Conservation (phyloP, 2,113 vertebrate genomes). For the Muscicapa adusta region DNA sequence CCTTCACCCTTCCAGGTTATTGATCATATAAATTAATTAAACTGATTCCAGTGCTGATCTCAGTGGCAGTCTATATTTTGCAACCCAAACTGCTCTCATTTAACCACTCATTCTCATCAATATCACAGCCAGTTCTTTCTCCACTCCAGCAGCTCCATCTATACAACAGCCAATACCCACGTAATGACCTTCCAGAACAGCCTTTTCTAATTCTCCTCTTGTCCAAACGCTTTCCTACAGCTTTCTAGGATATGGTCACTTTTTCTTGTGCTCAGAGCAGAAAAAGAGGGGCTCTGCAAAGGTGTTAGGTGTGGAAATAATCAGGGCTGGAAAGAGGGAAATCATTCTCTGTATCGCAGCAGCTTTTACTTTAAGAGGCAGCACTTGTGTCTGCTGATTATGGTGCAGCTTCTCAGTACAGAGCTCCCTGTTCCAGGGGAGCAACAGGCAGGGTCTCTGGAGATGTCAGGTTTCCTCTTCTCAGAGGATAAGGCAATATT, state of each 20-base stretch:
- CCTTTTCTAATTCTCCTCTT: background rate
- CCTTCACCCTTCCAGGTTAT: slow-evolving; percentile 41
- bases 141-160: background rate
- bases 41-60: slow-evolving; percentile 51
- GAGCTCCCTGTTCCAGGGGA: background rate
- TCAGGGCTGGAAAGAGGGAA: background rate
- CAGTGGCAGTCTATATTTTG: slow-evolving; percentile 27
- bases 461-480: background rate
- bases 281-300: background rate
- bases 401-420: background rate
- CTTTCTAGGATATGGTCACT: background rate
- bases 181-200: slow-evolving; percentile 10
- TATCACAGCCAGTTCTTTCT: slow-evolving; percentile 36
- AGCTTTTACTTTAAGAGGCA: background rate
- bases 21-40: slow-evolving; percentile 65
- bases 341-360: background rate
- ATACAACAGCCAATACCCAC: slow-evolving; percentile 20
- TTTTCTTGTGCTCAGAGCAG: background rate
- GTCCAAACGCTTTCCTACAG: background rate
- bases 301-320: background rate
- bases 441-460: background rate
- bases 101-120: slow-evolving; percentile 34
- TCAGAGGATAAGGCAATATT: background rate
- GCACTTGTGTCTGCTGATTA: background rate
- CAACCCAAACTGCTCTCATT: slow-evolving; percentile 50